Evolutionary conservation across 2,113 vertebrate genomes (phyloP), one percentile per base, ranked within the genome.

Genomic region (Ciconia boyciana): DNA sequence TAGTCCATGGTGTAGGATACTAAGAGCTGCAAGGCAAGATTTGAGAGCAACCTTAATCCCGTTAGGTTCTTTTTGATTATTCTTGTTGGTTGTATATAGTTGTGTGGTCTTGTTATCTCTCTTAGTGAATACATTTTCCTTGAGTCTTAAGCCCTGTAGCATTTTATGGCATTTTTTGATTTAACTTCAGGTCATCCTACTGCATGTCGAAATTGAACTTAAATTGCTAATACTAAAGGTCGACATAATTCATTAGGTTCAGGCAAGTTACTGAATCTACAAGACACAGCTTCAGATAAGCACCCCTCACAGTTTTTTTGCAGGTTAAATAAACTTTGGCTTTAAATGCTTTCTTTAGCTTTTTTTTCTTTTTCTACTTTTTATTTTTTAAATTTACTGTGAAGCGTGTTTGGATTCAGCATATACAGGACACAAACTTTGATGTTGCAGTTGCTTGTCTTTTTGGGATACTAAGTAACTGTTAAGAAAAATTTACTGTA

Each of bases 21-120:
- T 21, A 6, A 44, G 24, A 31, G 22, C 64, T 1, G 4, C 43
- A 62, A 71, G 76, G 55, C 65, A 46, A 16, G n/a, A 19, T 31
- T 55, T 44, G 41, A 68, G 13, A 69, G 24, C 41, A 76, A 0
- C 81, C 54, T 64, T 36, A 22, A 64, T 52, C 71, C 21, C 1
- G 0, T 44, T 61, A 17, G 0, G 0, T 44, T 83, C 3, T 70
- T 62, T 39, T 51, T 57, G 36, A 13, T 61, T 70, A 3, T 52
- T 77, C 32, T 62, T 18, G 1, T 41, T 51, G n/a, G 6, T 34
- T 57, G 18, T 52, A 11, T 71, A 7, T 31, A 44, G 43, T 57
- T 78, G 15, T 58, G 18, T 46, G 66, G 25, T n/a, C 51, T 68
- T 75, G 24, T 6, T 70, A 16, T 54, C 39, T 72, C 41, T 87